These are phyloP conservation scores for Schrankia costaestrigalis DNA, from an alignment of 2,888 invertebrate genomes.

Conservation along the genomic window DNA sequence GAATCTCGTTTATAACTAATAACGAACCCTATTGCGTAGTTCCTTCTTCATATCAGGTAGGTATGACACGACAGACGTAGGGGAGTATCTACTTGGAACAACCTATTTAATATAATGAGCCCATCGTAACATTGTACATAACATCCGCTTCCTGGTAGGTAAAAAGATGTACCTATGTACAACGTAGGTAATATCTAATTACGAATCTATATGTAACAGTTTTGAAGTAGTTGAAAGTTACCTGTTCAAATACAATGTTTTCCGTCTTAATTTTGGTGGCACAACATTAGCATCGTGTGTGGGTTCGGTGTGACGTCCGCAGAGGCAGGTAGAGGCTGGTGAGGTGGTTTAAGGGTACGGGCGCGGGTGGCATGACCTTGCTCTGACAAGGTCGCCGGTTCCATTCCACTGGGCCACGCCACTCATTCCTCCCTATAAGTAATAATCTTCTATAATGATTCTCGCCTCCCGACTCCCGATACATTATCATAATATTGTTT, in stretches of 20 bases:
- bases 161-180: too few species aligned
- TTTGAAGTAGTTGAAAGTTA: too few species aligned
- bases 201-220: too few species aligned
- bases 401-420: constrained; percentile 63
- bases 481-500: constrained; percentile 20
- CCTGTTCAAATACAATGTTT: neutral
- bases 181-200: too few species aligned
- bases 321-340: constrained; percentile 56
- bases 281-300: constrained; percentile 34
- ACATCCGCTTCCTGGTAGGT: too few species aligned
- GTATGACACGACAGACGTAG: neutral
- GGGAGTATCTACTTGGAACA: too few species aligned
- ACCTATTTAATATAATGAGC: too few species aligned
- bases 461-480: constrained; percentile 36
- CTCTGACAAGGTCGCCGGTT: constrained; percentile 69
- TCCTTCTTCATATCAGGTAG: constrained; percentile 11
- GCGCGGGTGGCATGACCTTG: constrained; percentile 62
- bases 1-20: constrained; percentile 17
- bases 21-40: constrained; percentile 30
- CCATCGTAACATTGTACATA: too few species aligned
- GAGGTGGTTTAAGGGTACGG: constrained; percentile 37
- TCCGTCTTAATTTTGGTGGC: constrained; percentile 17
- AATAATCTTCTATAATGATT: constrained; percentile 61
- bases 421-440: constrained; percentile 52
- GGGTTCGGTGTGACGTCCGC: constrained; percentile 58